phyloP scores from a whole-genome alignment of 2,888 invertebrate species.

The Agrenia bidenticulata region DNA sequence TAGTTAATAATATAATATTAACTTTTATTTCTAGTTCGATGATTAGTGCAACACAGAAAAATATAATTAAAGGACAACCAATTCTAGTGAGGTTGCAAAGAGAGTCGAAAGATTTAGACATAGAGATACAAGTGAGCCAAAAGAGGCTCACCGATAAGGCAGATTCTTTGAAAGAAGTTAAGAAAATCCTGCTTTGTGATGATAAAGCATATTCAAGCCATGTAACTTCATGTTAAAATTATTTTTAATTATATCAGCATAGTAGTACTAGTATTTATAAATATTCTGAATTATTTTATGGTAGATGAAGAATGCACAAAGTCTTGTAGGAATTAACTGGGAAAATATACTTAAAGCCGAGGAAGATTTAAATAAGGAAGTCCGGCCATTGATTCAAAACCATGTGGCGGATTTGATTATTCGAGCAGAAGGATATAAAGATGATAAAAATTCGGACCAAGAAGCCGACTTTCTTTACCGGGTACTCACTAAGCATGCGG shows the following conservation, averaged over 20 bases:
- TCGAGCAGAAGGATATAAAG: slow-evolving; percentile 27
- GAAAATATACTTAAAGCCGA: slow-evolving; percentile 28
- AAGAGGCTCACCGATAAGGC: slow-evolving; percentile 28
- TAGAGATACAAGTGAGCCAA: slow-evolving; percentile 23
- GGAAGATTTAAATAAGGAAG: slow-evolving; percentile 20
- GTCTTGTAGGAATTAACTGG: slow-evolving; percentile 19
- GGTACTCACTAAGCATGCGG: slow-evolving; percentile 23
- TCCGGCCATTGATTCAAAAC: slow-evolving; percentile 24
- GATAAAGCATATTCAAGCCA: not conserved
- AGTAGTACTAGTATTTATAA: too few species aligned
- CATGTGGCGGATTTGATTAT: slow-evolving; percentile 30
- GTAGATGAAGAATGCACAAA: too few species aligned
- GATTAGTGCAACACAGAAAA: too few species aligned
- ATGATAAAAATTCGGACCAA: slow-evolving; percentile 14
- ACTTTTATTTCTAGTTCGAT: too few species aligned
- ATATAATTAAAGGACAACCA: too few species aligned
- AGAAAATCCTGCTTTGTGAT: not conserved
- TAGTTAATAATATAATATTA: too few species aligned
- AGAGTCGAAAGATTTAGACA: slow-evolving; percentile 16
- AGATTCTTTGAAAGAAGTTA: slow-evolving; percentile 19
- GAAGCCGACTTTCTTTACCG: slow-evolving; percentile 20
- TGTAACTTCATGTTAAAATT: too few species aligned
- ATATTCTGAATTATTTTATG: too few species aligned
- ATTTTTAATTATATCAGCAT: too few species aligned
- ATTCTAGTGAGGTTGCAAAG: not conserved